Evolutionary conservation across 2,797 vertebrate genomes (phyloP).

Genomic region (Melanotaenia parkinsoni): DNA sequence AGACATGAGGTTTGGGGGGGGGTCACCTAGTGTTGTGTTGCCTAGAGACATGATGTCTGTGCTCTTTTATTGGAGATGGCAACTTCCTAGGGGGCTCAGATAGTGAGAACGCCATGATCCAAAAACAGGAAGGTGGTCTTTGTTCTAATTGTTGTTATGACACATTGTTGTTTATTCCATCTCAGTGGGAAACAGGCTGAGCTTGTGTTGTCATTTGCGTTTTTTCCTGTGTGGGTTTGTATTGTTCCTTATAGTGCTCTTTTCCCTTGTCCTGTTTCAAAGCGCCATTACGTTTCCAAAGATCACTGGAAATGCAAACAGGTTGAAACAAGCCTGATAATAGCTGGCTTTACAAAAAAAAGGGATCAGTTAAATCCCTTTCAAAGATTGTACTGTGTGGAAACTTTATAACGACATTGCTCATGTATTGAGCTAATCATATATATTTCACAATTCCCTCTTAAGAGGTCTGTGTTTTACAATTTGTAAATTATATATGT

Average conservation of each 20-base stretch:
- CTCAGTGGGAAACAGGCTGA: slow-evolving; percentile 54
- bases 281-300: slow-evolving; percentile 40
- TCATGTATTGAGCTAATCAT: background rate
- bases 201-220: slow-evolving; percentile 46
- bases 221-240: slow-evolving; percentile 41
- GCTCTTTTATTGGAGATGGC: slow-evolving; percentile 31
- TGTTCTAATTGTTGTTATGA: slow-evolving; percentile 72
- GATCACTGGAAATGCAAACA: slow-evolving; percentile 46
- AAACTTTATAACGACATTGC: slow-evolving; percentile 27
- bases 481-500: background rate
- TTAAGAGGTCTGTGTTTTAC: slow-evolving; percentile 2
- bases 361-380: slow-evolving; percentile 38
- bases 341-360: slow-evolving; percentile 33
- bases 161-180: slow-evolving; percentile 32
- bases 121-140: slow-evolving; percentile 62
- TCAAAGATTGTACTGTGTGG: slow-evolving; percentile 12
- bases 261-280: slow-evolving; percentile 32
- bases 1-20: slow-evolving; percentile 14
- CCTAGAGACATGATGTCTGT: slow-evolving; percentile 56
- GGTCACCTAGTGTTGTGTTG: slow-evolving; percentile 41
- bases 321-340: slow-evolving; percentile 54
- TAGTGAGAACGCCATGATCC: slow-evolving; percentile 48
- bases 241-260: slow-evolving; percentile 42
- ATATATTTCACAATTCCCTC: slow-evolving; percentile 16
- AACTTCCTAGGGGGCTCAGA: slow-evolving; percentile 43